phyloP scores from a whole-genome alignment of 2,888 invertebrate genomes.

The Lithosia quadra region DNA sequence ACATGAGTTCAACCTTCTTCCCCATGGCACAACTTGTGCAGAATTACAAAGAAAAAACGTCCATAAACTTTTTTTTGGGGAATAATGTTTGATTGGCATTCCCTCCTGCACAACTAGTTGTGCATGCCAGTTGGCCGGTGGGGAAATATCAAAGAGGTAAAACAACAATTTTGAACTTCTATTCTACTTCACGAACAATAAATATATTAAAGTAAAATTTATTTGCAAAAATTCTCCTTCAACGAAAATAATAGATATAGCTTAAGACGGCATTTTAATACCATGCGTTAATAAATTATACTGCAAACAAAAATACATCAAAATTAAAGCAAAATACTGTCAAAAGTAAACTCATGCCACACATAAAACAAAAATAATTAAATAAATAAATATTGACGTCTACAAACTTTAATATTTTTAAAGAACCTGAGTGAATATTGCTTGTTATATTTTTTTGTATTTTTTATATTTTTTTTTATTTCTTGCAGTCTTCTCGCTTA shows the following conservation, averaged over 20 bases:
- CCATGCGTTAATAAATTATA: slow-evolving; percentile 28
- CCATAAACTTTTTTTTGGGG: too few relatives aligned
- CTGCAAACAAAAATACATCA: slow-evolving; percentile 14
- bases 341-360: slow-evolving; percentile 39
- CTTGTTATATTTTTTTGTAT: slow-evolving; percentile 62
- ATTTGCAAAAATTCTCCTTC: slow-evolving; percentile 43
- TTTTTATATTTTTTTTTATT: slow-evolving; percentile 67
- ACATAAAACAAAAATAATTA: slow-evolving; percentile 42
- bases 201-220: slow-evolving; percentile 23
- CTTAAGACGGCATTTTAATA: slow-evolving; percentile 1
- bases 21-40: too few relatives aligned
- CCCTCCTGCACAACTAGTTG: too few relatives aligned
- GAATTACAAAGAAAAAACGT: too few relatives aligned
- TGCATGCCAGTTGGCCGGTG: too few relatives aligned
- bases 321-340: slow-evolving; percentile 18
- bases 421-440: slow-evolving; percentile 77
- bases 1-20: too few relatives aligned
- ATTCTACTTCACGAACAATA: background rate
- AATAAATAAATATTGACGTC: slow-evolving; percentile 53
- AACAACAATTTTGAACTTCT: background rate
- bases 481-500: slow-evolving; percentile 85
- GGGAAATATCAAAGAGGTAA: too few relatives aligned
- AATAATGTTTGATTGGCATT: too few relatives aligned
- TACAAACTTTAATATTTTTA: slow-evolving; percentile 74
- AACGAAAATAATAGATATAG: slow-evolving; percentile 34